These are phyloP conservation scores for Yponomeuta sedellus DNA, from an alignment of 2,888 invertebrate genomes.

Conservation along the genomic window DNA sequence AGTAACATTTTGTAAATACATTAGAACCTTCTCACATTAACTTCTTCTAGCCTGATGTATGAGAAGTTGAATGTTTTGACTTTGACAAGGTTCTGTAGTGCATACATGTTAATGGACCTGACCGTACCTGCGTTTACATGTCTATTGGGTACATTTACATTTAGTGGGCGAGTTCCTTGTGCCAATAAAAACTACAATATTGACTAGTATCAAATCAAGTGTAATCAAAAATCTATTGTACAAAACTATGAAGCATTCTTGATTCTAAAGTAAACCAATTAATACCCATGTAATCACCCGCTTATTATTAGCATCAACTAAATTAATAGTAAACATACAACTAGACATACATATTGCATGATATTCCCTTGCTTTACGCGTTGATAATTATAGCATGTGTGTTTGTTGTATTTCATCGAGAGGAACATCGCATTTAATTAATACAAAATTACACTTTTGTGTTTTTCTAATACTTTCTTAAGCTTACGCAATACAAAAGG, in stretches of 20 bases:
- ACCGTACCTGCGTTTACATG: background rate
- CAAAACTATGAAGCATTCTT: background rate
- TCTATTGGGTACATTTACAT: too few species aligned
- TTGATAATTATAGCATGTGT: too few species aligned
- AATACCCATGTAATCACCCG: background rate
- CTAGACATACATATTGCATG: background rate
- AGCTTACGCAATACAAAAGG: too few species aligned
- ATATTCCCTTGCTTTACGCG: background rate
- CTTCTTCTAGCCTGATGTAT: too few species aligned
- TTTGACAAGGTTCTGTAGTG: too few species aligned
- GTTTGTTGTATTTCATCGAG: background rate
- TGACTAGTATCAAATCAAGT: background rate
- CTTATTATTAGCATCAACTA: background rate
- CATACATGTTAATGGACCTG: too few species aligned
- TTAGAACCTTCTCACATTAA: too few species aligned
- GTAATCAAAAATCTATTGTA: too few species aligned
- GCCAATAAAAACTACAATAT: background rate
- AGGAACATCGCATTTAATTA: background rate
- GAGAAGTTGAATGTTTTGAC: too few species aligned
- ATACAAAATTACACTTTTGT: background rate
- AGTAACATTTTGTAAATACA: too few species aligned
- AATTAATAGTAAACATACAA: background rate
- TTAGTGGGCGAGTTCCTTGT: background rate
- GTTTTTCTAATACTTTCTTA: too few species aligned
- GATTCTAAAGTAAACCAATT: background rate